Evolutionary conservation across 2,797 vertebrate species (phyloP).

Genomic region (Peromyscus attwateri): DNA sequence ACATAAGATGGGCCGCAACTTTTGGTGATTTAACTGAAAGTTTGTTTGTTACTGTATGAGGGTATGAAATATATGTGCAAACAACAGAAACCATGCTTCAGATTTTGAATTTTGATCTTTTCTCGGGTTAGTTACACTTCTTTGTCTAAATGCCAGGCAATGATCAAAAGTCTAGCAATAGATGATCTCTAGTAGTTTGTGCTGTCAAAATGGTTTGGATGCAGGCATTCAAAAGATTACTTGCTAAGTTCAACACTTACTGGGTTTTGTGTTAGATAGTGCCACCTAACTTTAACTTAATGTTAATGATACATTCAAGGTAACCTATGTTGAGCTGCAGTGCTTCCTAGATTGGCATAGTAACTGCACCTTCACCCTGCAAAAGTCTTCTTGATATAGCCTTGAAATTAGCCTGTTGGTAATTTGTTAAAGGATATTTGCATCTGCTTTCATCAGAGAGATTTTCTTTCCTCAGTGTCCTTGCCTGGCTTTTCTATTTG

Average conservation of each 20-base stretch:
- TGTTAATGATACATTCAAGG: neutral
- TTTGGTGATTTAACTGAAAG: neutral
- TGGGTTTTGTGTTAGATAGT: neutral
- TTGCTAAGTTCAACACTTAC: neutral
- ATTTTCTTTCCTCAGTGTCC: neutral
- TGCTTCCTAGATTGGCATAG: neutral
- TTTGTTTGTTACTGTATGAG: neutral
- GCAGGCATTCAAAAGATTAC: neutral
- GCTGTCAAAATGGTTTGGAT: neutral
- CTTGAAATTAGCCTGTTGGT: no score
- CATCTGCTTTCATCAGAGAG: neutral
- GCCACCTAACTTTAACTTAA: neutral
- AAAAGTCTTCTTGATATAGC: neutral
- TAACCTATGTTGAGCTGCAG: neutral
- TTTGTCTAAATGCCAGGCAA: neutral
- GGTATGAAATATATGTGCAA: no score
- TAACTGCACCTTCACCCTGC: neutral
- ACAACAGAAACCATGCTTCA: neutral
- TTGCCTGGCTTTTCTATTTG: neutral
- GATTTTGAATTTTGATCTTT: neutral
- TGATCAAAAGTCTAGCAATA: neutral
- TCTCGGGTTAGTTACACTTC: neutral
- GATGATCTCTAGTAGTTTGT: neutral
- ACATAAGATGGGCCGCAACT: neutral
- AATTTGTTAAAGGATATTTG: neutral